Evolutionary conservation across 2,113 vertebrate species (phyloP).

Genomic region (Crypturellus undulatus): DNA sequence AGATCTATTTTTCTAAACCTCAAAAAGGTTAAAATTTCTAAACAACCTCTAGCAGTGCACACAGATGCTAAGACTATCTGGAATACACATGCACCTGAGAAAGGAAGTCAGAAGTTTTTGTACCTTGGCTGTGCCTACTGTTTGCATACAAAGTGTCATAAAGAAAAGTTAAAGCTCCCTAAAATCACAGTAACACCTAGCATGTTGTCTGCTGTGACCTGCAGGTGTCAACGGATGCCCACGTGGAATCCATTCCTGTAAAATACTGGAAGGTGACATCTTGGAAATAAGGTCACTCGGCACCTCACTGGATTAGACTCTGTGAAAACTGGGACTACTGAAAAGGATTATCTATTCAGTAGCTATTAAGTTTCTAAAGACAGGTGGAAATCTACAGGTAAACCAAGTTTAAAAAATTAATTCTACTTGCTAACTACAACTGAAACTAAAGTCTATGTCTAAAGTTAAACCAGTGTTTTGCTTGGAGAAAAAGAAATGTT

Average conservation of each 20-base stretch:
- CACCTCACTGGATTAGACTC: neutral
- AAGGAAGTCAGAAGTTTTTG: neutral
- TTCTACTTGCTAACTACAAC: neutral
- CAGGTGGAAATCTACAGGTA: neutral
- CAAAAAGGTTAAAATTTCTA: neutral
- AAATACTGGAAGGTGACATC: conserved; percentile 1
- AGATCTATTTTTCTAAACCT: neutral
- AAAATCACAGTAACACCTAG: neutral
- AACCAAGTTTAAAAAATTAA: neutral
- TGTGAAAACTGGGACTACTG: fast-evolving
- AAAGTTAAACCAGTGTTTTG: neutral
- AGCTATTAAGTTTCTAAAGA: neutral
- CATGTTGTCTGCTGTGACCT: neutral
- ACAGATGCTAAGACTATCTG: too few relatives aligned
- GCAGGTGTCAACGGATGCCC: neutral
- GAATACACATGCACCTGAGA: neutral
- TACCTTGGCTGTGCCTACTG: neutral
- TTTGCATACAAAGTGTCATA: neutral
- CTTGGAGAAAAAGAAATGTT: conserved; percentile 22
- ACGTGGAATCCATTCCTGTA: neutral
- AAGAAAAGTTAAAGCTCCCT: neutral
- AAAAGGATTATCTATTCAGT: neutral
- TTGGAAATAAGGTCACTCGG: conserved; percentile 5
- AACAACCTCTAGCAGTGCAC: neutral
- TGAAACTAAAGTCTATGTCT: neutral